Evolutionary conservation across 2,797 vertebrate genomes (phyloP), one percentile per base, ranked within the genome.

Genomic region (Brachyrhaphis roseni): DNA sequence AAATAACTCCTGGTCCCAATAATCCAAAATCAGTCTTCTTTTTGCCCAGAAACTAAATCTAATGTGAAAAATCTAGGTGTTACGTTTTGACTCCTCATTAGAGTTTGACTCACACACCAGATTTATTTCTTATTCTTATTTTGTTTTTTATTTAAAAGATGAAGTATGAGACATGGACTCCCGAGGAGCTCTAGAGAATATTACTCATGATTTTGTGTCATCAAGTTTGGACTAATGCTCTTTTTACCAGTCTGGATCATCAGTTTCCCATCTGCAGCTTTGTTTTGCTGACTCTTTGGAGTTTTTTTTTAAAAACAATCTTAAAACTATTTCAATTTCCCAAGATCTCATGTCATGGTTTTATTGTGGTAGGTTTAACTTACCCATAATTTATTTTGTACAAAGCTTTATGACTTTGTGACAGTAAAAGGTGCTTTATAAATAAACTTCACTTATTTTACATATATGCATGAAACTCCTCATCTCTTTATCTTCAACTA

Each of bases 401-500:
- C 57, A 31, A 2, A 31, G 55, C 55, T 31, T 31, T 59, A 28
- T 28, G n/a, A 57, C 11, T 57, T 31, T 59, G 57, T 31, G n/a
- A 13, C 20, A 31, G 1, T 62, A 62, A 62, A 31, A 62, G n/a
- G 55, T n/a, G n/a, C 4, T 31, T 59, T 62, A 31, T 31, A 16
- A 62, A 62, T 31, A 62, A 31, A 34, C 28, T 16, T 7, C 1
- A 62, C 57, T 62, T 62, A 1, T 15, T 47, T 57, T 39, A 4
- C 23, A 10, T 57, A 20, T 66, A 31, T 68, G 31, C 20, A 0
- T 43, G 20, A 7, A 43, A 49, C 4, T 31, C 26, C 5, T 66
- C 16, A 41, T 73, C 46, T 76, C 59, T 12, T 74, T 34, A 64
- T 64, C 75, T 72, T 76, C 39, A 16, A 70, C 28, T 79, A 49